phyloP scores from a whole-genome alignment of 2,888 invertebrate genomes.

The Eubasilissa splendida region DNA sequence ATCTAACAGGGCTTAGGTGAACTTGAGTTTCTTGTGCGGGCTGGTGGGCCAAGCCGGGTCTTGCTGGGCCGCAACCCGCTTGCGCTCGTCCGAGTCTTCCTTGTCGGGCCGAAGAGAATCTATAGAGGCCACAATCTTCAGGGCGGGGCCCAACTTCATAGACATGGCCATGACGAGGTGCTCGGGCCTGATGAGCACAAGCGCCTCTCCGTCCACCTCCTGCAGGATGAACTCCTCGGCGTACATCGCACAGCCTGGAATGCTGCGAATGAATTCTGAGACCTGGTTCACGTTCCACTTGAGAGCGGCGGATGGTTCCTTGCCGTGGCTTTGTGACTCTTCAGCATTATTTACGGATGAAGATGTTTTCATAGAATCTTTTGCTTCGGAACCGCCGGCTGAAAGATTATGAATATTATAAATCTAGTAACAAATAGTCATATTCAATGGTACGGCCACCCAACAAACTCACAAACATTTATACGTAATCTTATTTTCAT shows the following conservation, averaged over 20 bases:
- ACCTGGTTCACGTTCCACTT: constrained; percentile 75
- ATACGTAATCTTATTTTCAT: no score
- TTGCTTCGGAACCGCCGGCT: constrained; percentile 42
- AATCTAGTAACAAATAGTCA: background rate
- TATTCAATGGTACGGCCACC: no score
- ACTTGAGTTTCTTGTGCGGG: constrained; percentile 55
- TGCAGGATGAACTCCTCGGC: constrained; percentile 96
- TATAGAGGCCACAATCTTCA: constrained; percentile 95
- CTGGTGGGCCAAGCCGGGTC: constrained; percentile 50
- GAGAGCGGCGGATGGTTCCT: constrained; percentile 44
- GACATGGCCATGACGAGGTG: constrained; percentile 95
- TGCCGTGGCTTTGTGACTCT: constrained; percentile 10
- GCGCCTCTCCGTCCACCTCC: constrained; percentile 96
- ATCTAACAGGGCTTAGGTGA: constrained; percentile 23
- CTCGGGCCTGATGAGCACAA: constrained; percentile 92
- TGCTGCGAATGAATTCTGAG: constrained; percentile 88
- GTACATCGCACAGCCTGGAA: constrained; percentile 93
- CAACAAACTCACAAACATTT: no score
- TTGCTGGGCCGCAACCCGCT: constrained; percentile 43
- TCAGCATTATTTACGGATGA: constrained; percentile 21
- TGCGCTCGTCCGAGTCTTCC: constrained; percentile 60
- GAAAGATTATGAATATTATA: background rate
- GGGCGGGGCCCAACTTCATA: constrained; percentile 95
- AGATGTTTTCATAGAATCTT: constrained; percentile 37
- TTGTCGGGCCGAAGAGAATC: constrained; percentile 83